Evolutionary conservation across 2,113 vertebrate genomes (phyloP).

Genomic region (Hippoglossus stenolepis): DNA sequence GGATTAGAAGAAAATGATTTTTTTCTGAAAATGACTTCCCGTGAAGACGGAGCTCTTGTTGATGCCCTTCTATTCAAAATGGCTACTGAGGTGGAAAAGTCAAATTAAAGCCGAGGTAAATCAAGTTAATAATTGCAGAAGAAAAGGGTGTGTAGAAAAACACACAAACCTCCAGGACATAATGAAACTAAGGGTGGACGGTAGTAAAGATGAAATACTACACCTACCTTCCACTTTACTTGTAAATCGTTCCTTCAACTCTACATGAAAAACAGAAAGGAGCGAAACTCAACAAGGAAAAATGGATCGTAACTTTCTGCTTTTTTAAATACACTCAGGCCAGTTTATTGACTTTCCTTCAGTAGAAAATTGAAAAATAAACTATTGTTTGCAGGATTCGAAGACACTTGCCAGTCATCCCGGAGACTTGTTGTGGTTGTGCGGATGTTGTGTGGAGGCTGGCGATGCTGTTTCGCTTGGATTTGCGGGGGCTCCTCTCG

Average conservation of each 20-base stretch:
- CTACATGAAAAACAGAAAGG: conserved; percentile 45
- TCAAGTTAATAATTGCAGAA: conserved; percentile 24
- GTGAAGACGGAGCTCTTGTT: conserved; percentile 13
- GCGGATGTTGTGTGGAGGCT: conserved; percentile 24
- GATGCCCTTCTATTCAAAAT: conserved; percentile 43
- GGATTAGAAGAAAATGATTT: background rate
- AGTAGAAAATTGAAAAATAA: background rate
- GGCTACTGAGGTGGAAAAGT: conserved; percentile 38
- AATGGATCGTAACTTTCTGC: background rate
- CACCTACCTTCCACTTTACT: conserved; percentile 77
- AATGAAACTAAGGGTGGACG: background rate
- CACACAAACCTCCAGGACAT: background rate
- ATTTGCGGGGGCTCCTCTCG: conserved; percentile 71
- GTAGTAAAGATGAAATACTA: background rate
- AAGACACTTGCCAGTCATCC: conserved; percentile 65
- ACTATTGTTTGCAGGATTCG: background rate
- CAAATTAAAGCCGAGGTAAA: conserved; percentile 22
- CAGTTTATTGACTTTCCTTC: background rate
- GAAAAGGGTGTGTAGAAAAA: background rate
- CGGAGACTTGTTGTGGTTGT: conserved; percentile 20
- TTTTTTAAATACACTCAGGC: conserved; percentile 1
- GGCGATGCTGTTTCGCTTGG: conserved; percentile 70
- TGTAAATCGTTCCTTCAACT: conserved; percentile 61
- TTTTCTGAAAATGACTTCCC: conserved; percentile 16
- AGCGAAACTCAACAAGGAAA: background rate